Conservation (phyloP, 2,888 invertebrate species). For the Coecobrya sp. region DNA sequence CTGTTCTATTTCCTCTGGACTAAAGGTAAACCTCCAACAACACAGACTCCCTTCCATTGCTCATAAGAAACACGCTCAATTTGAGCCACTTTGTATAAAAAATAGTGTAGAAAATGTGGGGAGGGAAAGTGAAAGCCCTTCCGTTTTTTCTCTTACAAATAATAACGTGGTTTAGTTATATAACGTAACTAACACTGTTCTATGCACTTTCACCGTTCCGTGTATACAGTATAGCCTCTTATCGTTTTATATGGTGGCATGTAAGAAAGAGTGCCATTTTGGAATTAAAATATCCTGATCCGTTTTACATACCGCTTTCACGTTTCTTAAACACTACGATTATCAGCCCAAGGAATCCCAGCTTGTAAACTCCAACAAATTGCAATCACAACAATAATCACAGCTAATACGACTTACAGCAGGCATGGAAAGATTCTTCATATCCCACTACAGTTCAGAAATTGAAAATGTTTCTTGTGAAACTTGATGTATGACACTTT, state of each 20-base stretch:
- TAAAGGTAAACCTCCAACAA: slow-evolving; percentile 86
- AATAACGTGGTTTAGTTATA: too few species aligned
- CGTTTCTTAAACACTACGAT: background rate
- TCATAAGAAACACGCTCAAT: slow-evolving; percentile 28
- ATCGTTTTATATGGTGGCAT: slow-evolving; percentile 6
- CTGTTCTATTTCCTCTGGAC: slow-evolving; percentile 86
- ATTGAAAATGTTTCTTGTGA: background rate
- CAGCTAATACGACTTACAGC: slow-evolving; percentile 31
- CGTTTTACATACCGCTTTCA: too few species aligned
- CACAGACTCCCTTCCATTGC: slow-evolving; percentile 81
- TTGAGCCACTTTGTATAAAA: slow-evolving; percentile 13
- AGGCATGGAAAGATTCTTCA: slow-evolving; percentile 57
- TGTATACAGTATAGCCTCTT: background rate
- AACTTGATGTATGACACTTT: background rate
- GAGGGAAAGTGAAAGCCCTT: background rate
- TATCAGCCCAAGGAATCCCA: slow-evolving; percentile 67
- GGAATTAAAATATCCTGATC: background rate
- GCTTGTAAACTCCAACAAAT: slow-evolving; percentile 66
- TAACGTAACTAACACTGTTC: background rate
- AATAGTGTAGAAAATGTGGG: background rate
- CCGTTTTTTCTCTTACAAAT: background rate
- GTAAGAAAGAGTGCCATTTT: slow-evolving; percentile 1
- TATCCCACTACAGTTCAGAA: slow-evolving; percentile 12
- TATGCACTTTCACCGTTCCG: slow-evolving; percentile 5
- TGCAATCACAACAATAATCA: slow-evolving; percentile 69